A percentile compares a stretch with the other conserved stretches of the same genome.
Evolutionary conservation across 2,113 vertebrate genomes (phyloP).

Genomic region (Boleophthalmus pectinirostris): DNA sequence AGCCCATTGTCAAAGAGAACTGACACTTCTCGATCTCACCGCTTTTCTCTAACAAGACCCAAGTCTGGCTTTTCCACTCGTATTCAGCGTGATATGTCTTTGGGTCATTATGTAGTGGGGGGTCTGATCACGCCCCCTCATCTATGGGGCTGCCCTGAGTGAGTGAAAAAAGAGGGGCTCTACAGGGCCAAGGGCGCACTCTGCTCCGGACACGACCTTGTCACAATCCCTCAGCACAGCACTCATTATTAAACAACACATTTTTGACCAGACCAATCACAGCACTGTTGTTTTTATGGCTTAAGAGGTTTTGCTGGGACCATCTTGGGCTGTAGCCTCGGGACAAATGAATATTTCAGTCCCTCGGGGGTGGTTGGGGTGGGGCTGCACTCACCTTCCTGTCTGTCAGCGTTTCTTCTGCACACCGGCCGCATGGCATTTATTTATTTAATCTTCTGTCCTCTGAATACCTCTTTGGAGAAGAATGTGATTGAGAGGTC

Average conservation of each 20-base stretch:
- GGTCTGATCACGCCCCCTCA: conserved; percentile 44
- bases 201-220: conserved; percentile 73
- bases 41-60: conserved; percentile 72
- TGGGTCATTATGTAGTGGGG: conserved; percentile 67
- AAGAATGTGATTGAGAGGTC: conserved; percentile 75
- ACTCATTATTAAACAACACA: conserved; percentile 53
- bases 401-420: conserved; percentile 82
- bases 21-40: conserved; percentile 66
- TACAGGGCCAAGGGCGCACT: conserved; percentile 73
- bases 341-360: conserved; percentile 97
- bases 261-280: conserved; percentile 62
- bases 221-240: conserved; percentile 72
- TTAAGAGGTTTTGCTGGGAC: conserved; percentile 60
- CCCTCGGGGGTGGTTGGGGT: conserved; percentile 82
- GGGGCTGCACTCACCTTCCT: conserved; percentile 75
- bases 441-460: conserved; percentile 75
- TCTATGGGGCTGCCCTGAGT: conserved; percentile 34
- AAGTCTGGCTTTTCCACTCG: conserved; percentile 67
- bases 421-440: conserved; percentile 51
- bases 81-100: conserved; percentile 72
- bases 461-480: conserved; percentile 70
- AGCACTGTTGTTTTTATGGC: conserved; percentile 42
- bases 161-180: conserved; percentile 46
- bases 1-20: conserved; percentile 62
- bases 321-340: conserved; percentile 80